phyloP scores from a whole-genome alignment of 2,113 vertebrate genomes.

The Paramormyrops kingsleyae region DNA sequence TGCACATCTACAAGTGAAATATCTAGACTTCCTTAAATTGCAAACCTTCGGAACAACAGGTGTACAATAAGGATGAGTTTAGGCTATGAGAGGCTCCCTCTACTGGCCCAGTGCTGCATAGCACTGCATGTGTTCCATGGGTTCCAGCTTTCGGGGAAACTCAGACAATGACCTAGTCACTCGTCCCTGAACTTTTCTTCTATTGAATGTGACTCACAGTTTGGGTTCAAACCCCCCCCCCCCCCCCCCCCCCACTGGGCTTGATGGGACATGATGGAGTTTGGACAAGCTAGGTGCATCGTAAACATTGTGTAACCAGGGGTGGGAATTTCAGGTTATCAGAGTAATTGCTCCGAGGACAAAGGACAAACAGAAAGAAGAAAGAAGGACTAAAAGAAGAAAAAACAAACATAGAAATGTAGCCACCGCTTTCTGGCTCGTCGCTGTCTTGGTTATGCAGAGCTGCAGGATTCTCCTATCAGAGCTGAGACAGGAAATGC shows the following conservation, averaged over 20 bases:
- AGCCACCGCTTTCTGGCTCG: not conserved
- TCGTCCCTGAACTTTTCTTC: not conserved
- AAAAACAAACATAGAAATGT: not conserved
- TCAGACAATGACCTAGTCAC: not conserved
- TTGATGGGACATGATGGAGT: not conserved
- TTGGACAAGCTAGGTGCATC: not conserved
- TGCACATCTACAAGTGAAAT: not conserved
- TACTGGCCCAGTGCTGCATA: not conserved
- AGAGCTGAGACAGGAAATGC: not conserved
- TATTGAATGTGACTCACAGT: not conserved
- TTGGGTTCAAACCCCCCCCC: not conserved
- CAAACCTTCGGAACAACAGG: not conserved
- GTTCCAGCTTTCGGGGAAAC: not conserved
- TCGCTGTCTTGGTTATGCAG: not conserved
- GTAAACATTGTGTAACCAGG: constrained; percentile 1
- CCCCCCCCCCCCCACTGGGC: not conserved
- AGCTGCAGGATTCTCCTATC: not conserved
- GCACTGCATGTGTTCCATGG: not conserved
- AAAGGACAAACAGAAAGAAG: not conserved
- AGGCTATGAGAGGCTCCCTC: not conserved
- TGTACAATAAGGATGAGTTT: not conserved
- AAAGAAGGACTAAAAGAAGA: not conserved
- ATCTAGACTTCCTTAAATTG: not conserved
- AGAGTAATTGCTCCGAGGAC: not conserved
- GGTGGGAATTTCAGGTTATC: constrained; percentile 3